These are phyloP conservation scores for Rhinoptilus africanus DNA, from an alignment of 2,113 vertebrate species.

Conservation along the genomic window DNA sequence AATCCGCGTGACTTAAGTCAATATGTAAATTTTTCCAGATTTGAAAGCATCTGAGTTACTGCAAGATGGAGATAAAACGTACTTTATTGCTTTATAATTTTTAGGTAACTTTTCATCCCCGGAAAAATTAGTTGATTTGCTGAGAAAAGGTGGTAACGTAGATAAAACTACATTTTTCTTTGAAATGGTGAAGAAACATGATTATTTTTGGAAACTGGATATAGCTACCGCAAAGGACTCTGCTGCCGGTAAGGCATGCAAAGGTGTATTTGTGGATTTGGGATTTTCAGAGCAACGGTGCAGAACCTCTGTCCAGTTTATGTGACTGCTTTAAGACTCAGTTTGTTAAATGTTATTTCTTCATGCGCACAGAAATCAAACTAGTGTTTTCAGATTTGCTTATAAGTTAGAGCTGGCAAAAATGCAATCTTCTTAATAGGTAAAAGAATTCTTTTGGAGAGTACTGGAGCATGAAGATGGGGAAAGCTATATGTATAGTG, in stretches of 20 bases:
- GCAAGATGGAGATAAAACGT: background rate
- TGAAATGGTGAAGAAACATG: constrained; percentile 20
- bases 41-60: background rate
- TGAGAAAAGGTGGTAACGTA: constrained; percentile 67
- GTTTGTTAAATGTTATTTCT: background rate
- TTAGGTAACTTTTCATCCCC: constrained; percentile 66
- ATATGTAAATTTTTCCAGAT: background rate
- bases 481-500: background rate
- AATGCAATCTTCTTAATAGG: background rate
- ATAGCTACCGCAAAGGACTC: constrained; percentile 70
- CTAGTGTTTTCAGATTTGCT: background rate
- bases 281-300: background rate
- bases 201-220: constrained; percentile 55
- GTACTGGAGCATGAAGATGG: background rate
- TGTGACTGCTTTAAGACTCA: background rate
- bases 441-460: background rate
- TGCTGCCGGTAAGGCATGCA: constrained; percentile 57
- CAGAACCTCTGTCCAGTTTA: background rate
- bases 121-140: constrained; percentile 55
- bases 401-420: background rate
- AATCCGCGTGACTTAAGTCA: background rate
- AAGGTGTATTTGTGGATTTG: background rate
- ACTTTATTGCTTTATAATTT: background rate
- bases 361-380: background rate
- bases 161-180: constrained; percentile 60